Percentiles rank a stretch among this genome's conserved stretches.
phyloP scores from a whole-genome alignment of 2,888 invertebrate species.

The Teleiodes luculella region DNA sequence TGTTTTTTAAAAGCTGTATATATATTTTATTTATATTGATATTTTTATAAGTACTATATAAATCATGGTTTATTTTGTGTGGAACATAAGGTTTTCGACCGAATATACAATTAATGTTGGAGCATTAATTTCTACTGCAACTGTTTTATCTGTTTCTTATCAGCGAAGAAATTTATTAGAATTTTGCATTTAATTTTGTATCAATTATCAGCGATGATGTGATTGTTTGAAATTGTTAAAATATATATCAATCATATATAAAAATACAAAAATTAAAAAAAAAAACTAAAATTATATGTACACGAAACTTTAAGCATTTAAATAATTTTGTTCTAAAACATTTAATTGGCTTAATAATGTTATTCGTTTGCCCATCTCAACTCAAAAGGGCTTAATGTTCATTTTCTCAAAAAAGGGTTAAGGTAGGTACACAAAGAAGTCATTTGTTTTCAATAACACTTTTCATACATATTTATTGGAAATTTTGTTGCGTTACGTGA shows the following conservation, averaged over 20 bases:
- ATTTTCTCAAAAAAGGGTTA: not conserved
- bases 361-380: too few species aligned
- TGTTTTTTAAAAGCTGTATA: too few species aligned
- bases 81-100: too few species aligned
- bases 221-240: not conserved
- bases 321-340: not conserved
- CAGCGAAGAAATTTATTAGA: not conserved
- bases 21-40: too few species aligned
- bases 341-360: too few species aligned
- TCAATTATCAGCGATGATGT: not conserved
- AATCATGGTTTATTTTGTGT: too few species aligned
- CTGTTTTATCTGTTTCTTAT: not conserved
- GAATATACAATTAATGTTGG: not conserved
- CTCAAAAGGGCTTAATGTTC: not conserved
- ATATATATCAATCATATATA: too few species aligned
- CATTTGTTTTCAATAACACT: slow-evolving; percentile 9
- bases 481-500: not conserved
- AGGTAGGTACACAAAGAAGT: slow-evolving; percentile 6
- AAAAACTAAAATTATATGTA: too few species aligned
- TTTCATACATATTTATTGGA: slow-evolving; percentile 13
- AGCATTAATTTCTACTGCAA: not conserved
- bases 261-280: too few species aligned
- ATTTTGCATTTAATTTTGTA: slow-evolving; percentile 1
- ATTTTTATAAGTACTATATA: too few species aligned
- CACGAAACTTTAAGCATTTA: not conserved